Base-by-base conservation (phyloP, 2,113 vertebrate species). In the Casuarius casuarius region DNA sequence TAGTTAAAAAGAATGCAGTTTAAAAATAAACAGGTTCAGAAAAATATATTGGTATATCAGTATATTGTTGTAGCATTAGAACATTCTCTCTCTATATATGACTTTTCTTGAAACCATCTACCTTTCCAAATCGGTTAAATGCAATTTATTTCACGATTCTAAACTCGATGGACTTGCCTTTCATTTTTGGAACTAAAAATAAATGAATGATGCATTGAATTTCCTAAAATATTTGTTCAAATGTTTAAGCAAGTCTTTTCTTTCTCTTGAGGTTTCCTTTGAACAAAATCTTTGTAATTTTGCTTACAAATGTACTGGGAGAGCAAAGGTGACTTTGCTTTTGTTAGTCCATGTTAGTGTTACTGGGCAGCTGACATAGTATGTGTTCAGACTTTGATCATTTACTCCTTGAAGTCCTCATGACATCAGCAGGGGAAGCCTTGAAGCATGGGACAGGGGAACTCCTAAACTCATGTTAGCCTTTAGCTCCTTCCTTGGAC, bases 401-500 rank as follows among this genome's bases (percentile, higher is more conserved):
- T 38, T 77, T 58, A 25, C 6, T 76, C 42, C 16, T 10, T 48
- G 21, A 72, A 6, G 11, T 51, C 26, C n/a, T 31, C 4, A 6
- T 35, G 44, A 65, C 40, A 40, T 38, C 42, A 42, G 17, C 25
- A 31, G 67, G 29, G 28, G 12, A 80, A 67, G 11, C 8, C 12
- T 59, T 15, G 51, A 52, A 46, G 6, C 38, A 44, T 4, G 11
- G 18, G 52, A 49, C 58, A 15, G 19, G 11, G 38, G 0, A 0
- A 63, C 1, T 0, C 5, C 48, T 12, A 25, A 83, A 14, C 9
- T 89, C 21, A 51, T 51, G 9, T 5, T 31, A 52, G 11, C 2
- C 38, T 67, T 54, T 73, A 52, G 28, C n/a, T 40, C 18, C 38
- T 79, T 75, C 31, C 58, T 62, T 63, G 7, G 9, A 31, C 33